Evolutionary conservation across 1,140 invertebrate genomes (phyloP), one percentile per base, ranked within the genome.

Genomic region (Heterodera carotae): DNA sequence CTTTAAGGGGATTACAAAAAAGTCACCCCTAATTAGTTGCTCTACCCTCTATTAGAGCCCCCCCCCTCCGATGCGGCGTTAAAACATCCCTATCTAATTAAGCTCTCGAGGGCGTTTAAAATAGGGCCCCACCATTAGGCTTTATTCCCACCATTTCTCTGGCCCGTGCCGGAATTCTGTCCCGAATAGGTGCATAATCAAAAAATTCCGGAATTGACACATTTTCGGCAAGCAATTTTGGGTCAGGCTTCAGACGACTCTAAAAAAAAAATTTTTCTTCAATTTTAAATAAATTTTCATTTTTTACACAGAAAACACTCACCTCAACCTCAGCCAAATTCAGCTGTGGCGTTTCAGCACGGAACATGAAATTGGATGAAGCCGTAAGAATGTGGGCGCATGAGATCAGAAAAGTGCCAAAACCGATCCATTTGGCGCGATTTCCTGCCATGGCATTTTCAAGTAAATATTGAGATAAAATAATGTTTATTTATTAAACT

Each of bases 381-480:
- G 78, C 78, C 33, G 85, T 85, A 25, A 86, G 62, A 36, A 87
- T 76, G 62, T 88, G 80, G 12, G 83, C 84, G 0, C 76, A 43
- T 22, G 86, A 83, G 27, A 87, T 87, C 12, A 87, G 36, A 29
- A 87, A 59, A 15, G 82, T 79, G 31, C 86, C 86, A 12, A 71
- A 77, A 10, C 85, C 86, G 29, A 87, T 87, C 85, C 85, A 87
- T 75, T 81, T 84, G 2, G 86, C 85, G 68, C 86, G 56, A 43
- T 85, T 86, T n/a, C 81, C 81, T 74, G 56, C 25, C 34, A 33
- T n/a, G n/a, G n/a, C n/a, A n/a, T 48, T 60, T 56, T 25, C n/a
- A n/a, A n/a, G n/a, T 43, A 60, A 33, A 73, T 29, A 5, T 12
- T 59, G 22, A 18, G 22, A 25, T 4, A 43, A 53, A 53, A 27